phyloP scores from a whole-genome alignment of 2,888 invertebrate genomes.

The Apomyelois bistriatella region DNA sequence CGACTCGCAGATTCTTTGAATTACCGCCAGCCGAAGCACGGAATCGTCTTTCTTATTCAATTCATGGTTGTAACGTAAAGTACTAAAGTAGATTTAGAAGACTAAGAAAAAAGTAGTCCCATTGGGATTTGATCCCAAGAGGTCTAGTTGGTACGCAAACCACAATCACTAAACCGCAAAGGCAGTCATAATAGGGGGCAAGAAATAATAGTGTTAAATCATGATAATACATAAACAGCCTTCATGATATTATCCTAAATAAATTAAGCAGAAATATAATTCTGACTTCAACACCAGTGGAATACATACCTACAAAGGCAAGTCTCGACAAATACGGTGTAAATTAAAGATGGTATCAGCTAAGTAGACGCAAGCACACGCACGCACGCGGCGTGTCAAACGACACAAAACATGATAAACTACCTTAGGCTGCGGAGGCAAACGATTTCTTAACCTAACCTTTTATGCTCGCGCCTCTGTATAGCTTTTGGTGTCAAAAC shows the following conservation, averaged over 20 bases:
- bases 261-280: background rate
- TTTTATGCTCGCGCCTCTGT: constrained; percentile 19
- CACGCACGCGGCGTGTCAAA: constrained; percentile 36
- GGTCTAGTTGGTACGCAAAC: too few relatives aligned
- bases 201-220: too few relatives aligned
- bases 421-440: constrained; percentile 13
- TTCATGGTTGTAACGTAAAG: too few relatives aligned
- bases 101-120: too few relatives aligned
- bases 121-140: too few relatives aligned
- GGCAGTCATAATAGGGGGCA: too few relatives aligned
- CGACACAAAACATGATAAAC: constrained; percentile 35
- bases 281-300: background rate
- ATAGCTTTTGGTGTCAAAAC: background rate
- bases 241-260: background rate
- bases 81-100: too few relatives aligned
- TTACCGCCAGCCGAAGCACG: too few relatives aligned
- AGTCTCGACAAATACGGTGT: background rate
- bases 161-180: too few relatives aligned
- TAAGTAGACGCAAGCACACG: constrained; percentile 26
- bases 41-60: too few relatives aligned
- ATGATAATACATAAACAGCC: background rate
- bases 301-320: background rate
- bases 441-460: constrained; percentile 22
- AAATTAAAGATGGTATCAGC: constrained; percentile 46
- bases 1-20: too few relatives aligned